Evolutionary conservation across 2,888 invertebrate genomes (phyloP).

Genomic region (Apamea monoglypha): DNA sequence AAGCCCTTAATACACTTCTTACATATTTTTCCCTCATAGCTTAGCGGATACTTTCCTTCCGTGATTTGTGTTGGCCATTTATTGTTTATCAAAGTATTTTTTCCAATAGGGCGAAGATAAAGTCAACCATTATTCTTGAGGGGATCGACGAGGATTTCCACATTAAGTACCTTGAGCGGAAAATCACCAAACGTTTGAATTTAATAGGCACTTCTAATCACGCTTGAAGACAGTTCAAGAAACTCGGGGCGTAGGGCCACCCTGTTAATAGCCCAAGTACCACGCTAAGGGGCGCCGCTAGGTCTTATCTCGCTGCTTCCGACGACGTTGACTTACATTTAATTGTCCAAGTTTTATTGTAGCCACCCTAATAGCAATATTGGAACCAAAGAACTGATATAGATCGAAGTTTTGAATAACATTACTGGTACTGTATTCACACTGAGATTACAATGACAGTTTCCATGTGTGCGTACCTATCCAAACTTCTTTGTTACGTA

Average conservation of each 20-base stretch:
- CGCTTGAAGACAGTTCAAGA: constrained; percentile 77
- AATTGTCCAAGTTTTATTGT: constrained; percentile 89
- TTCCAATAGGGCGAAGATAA: constrained; percentile 59
- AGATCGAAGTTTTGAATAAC: constrained; percentile 75
- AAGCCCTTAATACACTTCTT: constrained; percentile 28
- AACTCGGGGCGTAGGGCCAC: constrained; percentile 77
- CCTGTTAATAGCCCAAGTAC: constrained; percentile 86
- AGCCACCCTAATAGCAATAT: constrained; percentile 84
- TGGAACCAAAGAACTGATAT: constrained; percentile 80
- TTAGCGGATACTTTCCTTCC: constrained; percentile 42
- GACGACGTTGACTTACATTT: constrained; percentile 86
- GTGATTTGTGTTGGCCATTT: constrained; percentile 55
- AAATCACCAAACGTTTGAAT: constrained; percentile 70
- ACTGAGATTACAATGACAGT: constrained; percentile 60
- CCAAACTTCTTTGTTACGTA: constrained; percentile 54
- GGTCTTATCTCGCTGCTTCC: constrained; percentile 86
- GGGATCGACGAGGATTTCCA: constrained; percentile 62
- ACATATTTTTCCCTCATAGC: constrained; percentile 31
- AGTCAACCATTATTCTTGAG: constrained; percentile 59
- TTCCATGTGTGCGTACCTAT: constrained; percentile 52
- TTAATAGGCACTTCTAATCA: constrained; percentile 80
- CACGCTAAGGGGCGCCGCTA: constrained; percentile 82
- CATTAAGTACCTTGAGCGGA: constrained; percentile 63
- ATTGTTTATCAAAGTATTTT: constrained; percentile 64
- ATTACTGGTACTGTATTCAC: constrained; percentile 72